Evolutionary conservation across 2,113 vertebrate genomes (phyloP), one percentile per base, ranked within the genome.

Genomic region (Penelope pileata): DNA sequence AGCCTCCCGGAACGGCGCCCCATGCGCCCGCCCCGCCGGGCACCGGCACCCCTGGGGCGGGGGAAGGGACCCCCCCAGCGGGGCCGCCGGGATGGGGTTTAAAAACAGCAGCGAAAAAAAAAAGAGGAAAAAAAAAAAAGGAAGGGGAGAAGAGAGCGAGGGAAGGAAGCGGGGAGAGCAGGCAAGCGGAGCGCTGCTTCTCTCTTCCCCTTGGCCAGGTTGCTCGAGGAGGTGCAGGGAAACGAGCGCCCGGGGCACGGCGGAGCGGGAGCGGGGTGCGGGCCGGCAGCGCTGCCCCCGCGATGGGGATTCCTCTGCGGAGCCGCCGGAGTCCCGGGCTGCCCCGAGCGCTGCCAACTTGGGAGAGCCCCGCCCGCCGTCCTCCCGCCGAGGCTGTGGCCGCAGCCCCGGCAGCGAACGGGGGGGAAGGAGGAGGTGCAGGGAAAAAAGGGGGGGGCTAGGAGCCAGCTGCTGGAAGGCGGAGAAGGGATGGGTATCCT

Each of bases 341-440:
- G 51, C 94, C 69, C 90, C 4, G 95, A 96, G 95, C 90, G 96
- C 70, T 92, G 91, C 90, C 88, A 96, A 96, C 91, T 96, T 91
- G 75, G 51, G 53, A 59, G 95, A 93, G 78, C 68, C 59, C 81
- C 47, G 23, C 66, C 81, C 89, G 56, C 80, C 88, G 92, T 83
- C 80, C 80, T 80, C 64, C 81, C 79, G 76, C 43, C 76, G 89
- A 96, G 73, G 53, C 40, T 93, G 86, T 93, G 96, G 88, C 82
- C 70, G 67, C 90, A 94, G 92, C 90, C 93, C 88, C 86, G 10
- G 53, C 64, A 92, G 74, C 90, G 69, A 68, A 78, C 36, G 63
- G 81, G 63, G 66, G 67, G 34, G 75, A 86, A 72, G 88, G 86
- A 69, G 86, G 86, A 80, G 96, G 78, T 66, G 90, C 91, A 86